phyloP scores from a whole-genome alignment of 2,113 vertebrate genomes.

The Trematomus loennbergii region DNA sequence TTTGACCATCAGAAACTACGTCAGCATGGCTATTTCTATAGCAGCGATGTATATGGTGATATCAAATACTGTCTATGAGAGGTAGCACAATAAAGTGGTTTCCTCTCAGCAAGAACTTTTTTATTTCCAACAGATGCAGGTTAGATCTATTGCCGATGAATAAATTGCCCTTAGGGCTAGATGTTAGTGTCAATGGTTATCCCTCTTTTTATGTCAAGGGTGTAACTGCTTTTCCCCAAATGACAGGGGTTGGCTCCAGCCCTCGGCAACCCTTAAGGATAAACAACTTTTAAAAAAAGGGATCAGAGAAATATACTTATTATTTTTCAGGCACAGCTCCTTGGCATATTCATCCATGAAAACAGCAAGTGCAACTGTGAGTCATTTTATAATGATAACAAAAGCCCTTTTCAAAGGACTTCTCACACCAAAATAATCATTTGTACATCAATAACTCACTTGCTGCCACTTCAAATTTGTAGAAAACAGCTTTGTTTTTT shows the following conservation, averaged over 20 bases:
- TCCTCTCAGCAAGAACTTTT: neutral
- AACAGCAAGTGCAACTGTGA: neutral
- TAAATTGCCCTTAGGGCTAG: neutral
- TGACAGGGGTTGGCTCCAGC: neutral
- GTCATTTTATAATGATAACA: constrained; percentile 2
- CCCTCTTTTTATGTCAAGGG: neutral
- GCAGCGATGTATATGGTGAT: neutral
- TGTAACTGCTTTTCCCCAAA: neutral
- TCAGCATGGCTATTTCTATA: neutral
- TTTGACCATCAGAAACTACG: too few relatives aligned
- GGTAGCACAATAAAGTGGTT: too few relatives aligned
- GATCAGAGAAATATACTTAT: neutral
- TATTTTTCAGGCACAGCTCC: neutral
- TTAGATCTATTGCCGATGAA: neutral
- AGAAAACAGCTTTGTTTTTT: too few relatives aligned
- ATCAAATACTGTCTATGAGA: neutral
- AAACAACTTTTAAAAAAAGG: too few relatives aligned
- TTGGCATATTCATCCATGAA: neutral
- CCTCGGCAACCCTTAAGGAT: neutral
- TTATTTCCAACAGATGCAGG: neutral
- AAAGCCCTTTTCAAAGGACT: too few relatives aligned
- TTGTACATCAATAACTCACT: too few relatives aligned
- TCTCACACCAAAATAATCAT: too few relatives aligned
- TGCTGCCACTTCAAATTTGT: too few relatives aligned
- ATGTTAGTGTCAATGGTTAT: neutral